These are phyloP conservation scores for Nomada fucata DNA, from an alignment of 2,888 invertebrate species.

Conservation along the genomic window DNA sequence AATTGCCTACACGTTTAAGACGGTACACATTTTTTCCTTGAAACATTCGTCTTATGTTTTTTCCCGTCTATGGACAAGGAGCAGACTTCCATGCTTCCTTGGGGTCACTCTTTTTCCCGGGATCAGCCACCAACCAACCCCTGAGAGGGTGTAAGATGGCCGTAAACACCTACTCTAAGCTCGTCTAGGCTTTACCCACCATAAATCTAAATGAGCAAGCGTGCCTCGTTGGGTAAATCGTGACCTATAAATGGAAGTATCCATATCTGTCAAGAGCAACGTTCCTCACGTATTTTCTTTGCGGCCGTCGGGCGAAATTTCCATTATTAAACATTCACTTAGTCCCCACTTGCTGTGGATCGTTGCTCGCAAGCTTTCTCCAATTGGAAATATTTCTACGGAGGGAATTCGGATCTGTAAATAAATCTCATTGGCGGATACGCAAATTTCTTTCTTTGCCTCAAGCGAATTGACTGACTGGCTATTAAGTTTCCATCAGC, in stretches of 20 bases:
- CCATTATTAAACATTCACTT: neutral
- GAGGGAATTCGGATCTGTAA: too few relatives aligned
- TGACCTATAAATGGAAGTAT: neutral
- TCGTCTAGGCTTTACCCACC: neutral
- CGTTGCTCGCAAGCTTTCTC: too few relatives aligned
- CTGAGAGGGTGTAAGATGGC: neutral
- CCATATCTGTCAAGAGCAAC: neutral
- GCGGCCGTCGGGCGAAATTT: neutral
- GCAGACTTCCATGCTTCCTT: neutral
- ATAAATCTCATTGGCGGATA: too few relatives aligned
- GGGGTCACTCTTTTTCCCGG: neutral
- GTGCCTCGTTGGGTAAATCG: neutral
- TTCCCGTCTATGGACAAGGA: too few relatives aligned
- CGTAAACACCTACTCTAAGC: conserved; percentile 17
- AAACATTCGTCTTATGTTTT: neutral
- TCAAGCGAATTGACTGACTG: too few relatives aligned
- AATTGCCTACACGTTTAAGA: too few relatives aligned
- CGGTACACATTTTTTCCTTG: too few relatives aligned
- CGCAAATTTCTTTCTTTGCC: too few relatives aligned
- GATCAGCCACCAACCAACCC: neutral
- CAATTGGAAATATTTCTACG: too few relatives aligned
- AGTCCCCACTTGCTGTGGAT: neutral
- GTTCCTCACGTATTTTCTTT: neutral
- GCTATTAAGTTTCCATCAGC: too few relatives aligned
- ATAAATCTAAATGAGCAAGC: conserved; percentile 28